Evolutionary conservation across 2,113 vertebrate genomes (phyloP).

Genomic region (mouse (Mus musculus)): DNA sequence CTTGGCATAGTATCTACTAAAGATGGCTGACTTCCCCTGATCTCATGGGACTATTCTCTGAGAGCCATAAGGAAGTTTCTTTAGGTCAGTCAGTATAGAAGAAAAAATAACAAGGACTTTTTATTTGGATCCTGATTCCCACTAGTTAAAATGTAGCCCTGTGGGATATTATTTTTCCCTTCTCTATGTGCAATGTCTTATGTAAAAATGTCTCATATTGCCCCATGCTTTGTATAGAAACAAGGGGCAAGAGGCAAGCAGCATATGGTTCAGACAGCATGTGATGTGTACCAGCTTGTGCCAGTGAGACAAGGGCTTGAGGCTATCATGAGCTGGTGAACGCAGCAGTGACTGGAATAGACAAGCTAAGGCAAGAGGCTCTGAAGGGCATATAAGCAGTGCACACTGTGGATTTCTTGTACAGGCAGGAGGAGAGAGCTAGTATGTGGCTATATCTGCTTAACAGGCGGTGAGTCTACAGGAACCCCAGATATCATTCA

Average conservation of each 20-base stretch:
- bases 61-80: not conserved
- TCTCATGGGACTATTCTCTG: not conserved
- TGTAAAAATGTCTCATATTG: not conserved
- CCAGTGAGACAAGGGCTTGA: not conserved
- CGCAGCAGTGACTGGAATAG: not conserved
- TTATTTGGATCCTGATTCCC: not conserved
- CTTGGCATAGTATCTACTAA: not conserved
- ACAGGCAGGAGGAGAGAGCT: not conserved
- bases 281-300: not conserved
- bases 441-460: accelerated
- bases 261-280: not conserved
- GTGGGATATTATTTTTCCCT: not conserved
- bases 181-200: not conserved
- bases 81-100: not conserved
- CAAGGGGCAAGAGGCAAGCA: not conserved
- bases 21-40: not conserved
- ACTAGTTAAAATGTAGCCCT: not conserved
- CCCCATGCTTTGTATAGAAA: not conserved
- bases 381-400: not conserved
- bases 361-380: not conserved
- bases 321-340: not conserved
- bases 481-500: not conserved
- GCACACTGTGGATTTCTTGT: accelerated
- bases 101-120: not conserved
- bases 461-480: not conserved